Conservation (phyloP, 2,888 invertebrate genomes). For the Griposia aprilina region DNA sequence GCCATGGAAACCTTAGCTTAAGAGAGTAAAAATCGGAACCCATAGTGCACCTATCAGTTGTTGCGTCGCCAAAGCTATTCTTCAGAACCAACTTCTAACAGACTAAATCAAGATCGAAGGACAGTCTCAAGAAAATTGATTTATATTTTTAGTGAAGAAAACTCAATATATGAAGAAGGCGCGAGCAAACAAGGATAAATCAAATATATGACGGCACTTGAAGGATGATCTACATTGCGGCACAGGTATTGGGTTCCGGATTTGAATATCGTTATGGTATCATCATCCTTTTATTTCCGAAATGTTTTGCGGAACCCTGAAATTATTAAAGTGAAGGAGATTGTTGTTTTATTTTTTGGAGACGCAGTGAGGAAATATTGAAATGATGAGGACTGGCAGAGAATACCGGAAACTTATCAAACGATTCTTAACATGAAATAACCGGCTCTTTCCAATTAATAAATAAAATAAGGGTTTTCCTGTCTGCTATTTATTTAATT, state of each 20-base stretch:
- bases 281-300: slow-evolving; percentile 50
- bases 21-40: no score
- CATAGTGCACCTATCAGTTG: no score
- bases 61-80: no score
- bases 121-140: slow-evolving; percentile 41
- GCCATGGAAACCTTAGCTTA: no score
- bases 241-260: slow-evolving; percentile 45
- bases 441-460: no score
- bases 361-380: neutral
- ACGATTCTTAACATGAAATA: no score
- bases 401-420: neutral
- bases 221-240: slow-evolving; percentile 51
- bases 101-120: neutral
- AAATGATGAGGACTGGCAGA: neutral
- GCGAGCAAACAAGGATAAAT: slow-evolving; percentile 57
- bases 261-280: slow-evolving; percentile 54
- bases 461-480: neutral
- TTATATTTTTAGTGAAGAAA: slow-evolving; percentile 48
- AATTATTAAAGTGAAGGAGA: neutral
- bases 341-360: slow-evolving; percentile 18
- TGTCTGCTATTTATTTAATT: neutral
- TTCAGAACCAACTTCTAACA: no score
- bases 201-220: slow-evolving; percentile 61
- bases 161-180: slow-evolving; percentile 37
- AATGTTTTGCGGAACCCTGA: slow-evolving; percentile 25